phyloP scores from a whole-genome alignment of 2,113 vertebrate genomes.

The Thamnophis sirtalis region DNA sequence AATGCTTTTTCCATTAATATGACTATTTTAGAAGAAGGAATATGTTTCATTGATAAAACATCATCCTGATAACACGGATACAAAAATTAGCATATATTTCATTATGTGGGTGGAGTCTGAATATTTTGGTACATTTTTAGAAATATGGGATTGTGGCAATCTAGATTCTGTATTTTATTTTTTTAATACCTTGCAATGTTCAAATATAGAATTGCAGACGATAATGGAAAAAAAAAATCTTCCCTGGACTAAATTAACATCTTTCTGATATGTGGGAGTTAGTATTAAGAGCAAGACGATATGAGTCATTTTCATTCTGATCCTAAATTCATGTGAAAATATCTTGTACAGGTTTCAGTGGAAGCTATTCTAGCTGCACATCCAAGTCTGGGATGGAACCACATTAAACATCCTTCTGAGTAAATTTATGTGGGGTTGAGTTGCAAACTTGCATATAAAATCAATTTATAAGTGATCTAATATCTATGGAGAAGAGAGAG shows the following conservation, averaged over 20 bases:
- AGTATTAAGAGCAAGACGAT: constrained; percentile 5
- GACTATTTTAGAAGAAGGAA: background rate
- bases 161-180: constrained; percentile 37
- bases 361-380: background rate
- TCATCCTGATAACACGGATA: background rate
- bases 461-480: background rate
- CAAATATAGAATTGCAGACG: constrained; percentile 44
- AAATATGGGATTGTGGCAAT: constrained; percentile 58
- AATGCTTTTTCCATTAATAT: background rate
- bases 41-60: background rate
- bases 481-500: background rate
- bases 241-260: constrained; percentile 43
- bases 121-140: constrained; percentile 27
- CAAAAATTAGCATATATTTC: constrained; percentile 14
- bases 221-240: constrained; percentile 42
- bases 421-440: background rate
- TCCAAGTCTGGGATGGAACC: background rate
- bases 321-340: constrained; percentile 19
- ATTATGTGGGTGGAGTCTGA: background rate
- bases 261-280: constrained; percentile 43
- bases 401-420: background rate
- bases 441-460: background rate
- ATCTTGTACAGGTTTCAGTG: background rate
- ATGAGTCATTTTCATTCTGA: constrained; percentile 23
- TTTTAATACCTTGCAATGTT: constrained; percentile 29